phyloP scores from a whole-genome alignment of 2,113 vertebrate species.

The Aramus guarauna region DNA sequence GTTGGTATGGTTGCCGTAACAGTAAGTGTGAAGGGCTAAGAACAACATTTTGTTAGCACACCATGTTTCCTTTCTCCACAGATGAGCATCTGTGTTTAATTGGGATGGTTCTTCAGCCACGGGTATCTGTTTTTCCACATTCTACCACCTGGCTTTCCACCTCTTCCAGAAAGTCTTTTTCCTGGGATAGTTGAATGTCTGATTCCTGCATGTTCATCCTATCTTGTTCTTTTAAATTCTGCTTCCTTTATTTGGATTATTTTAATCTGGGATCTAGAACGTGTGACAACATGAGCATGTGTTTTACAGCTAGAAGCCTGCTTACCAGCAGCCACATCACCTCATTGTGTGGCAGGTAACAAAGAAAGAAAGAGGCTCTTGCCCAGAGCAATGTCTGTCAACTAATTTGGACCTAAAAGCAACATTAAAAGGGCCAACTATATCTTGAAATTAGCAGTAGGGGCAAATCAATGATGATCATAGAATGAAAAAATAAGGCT shows the following conservation, averaged over 20 bases:
- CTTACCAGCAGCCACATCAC: background rate
- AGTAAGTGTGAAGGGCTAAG: background rate
- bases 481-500: background rate
- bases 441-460: background rate
- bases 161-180: background rate
- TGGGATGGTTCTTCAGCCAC: background rate
- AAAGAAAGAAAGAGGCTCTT: background rate
- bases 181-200: background rate
- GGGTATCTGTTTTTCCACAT: background rate
- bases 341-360: background rate
- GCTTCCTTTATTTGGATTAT: background rate
- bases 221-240: background rate
- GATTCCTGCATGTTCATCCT: background rate
- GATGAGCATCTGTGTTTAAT: background rate
- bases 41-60: background rate
- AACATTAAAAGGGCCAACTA: background rate
- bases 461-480: background rate
- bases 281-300: background rate
- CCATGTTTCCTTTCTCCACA: background rate
- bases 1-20: background rate
- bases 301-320: background rate
- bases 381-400: background rate
- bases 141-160: background rate
- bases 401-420: background rate
- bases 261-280: background rate